Conservation (phyloP, 2,113 vertebrate genomes). For the Crypturellus undulatus region DNA sequence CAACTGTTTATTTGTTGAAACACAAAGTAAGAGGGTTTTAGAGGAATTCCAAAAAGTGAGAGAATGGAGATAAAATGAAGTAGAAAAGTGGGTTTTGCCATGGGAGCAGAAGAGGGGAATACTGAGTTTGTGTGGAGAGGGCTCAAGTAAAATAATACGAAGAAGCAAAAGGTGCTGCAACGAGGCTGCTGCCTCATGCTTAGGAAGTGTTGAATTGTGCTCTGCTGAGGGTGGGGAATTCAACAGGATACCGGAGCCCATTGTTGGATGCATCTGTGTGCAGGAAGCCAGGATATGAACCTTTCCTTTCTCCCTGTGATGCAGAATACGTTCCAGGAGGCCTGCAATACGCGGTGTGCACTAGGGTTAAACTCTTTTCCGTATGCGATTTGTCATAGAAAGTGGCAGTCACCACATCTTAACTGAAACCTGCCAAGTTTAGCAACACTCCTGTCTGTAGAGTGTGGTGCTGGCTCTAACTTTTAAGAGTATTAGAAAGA, state of each 20-base stretch:
- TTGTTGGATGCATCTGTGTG: not conserved
- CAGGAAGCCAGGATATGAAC: constrained; percentile 12
- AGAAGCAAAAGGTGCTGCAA: not conserved
- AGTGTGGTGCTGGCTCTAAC: not conserved
- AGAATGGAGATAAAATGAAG: not conserved
- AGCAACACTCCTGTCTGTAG: not conserved
- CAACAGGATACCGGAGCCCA: not conserved
- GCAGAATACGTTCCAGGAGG: constrained; percentile 22
- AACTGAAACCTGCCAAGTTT: not conserved
- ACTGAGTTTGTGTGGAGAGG: not conserved
- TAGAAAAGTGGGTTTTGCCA: not conserved
- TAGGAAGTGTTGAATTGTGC: not conserved
- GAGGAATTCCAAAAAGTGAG: not conserved
- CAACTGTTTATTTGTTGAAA: constrained; percentile 37
- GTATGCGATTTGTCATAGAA: not conserved
- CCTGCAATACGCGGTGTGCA: not conserved
- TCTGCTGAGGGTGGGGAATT: not conserved
- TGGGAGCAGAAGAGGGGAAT: not conserved
- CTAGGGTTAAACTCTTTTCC: constrained; percentile 10
- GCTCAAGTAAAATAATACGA: not conserved
- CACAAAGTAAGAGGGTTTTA: not conserved
- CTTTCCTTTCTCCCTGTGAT: constrained; percentile 45
- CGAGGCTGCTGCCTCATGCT: not conserved
- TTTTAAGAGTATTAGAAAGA: not conserved
- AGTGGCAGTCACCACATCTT: not conserved